Base-by-base conservation (phyloP, 2,113 vertebrate species). In the Tragelaphus buxtoni region DNA sequence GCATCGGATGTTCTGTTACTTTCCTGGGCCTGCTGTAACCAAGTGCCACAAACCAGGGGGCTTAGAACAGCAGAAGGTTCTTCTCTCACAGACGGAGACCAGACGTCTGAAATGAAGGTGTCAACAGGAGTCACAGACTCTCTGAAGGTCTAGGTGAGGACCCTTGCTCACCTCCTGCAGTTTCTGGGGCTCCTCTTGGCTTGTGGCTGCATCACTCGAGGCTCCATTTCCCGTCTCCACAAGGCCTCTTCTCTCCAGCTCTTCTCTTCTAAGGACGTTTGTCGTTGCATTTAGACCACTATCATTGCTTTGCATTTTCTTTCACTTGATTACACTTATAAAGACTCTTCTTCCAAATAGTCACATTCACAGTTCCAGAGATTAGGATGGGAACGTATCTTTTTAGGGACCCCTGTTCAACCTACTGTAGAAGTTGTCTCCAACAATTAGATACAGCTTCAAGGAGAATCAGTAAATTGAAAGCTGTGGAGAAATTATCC, bases 81-180 rank as follows among this genome's bases (percentile, higher is more conserved):
- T 17, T 8, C 61, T 58, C 28, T 60, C 56, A 7, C 20, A 7
- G 42, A 49, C 12, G 51, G 79, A 89, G 42, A 32, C 22, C 9
- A 3, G 17, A 47, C 58, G 22, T 32, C 77, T n/a, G 42, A 88
- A 2, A 20, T 26, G 60, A 22, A 42, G 12, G 4, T 16, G n/a
- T 26, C 7, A 1, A 14, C 9, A 9, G 80, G 58, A 72, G 45
- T 63, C 1, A 0, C 4, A 1, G 5, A 39, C 12, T 80, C 24
- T 56, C 80, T 0, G 5, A 39, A 39, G 30, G 22, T 53, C n/a
- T 3, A 5, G 39, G 32, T 32, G 20, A 79, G 26, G 56, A 1
- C 5, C 16, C 26, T 3, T 39, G n/a, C 60, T 88, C 7, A 18
- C 45, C 77, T 84, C 42, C 35, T 47, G 6, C 69, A 12, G 60